Base-by-base conservation (phyloP, 2,113 vertebrate genomes). In the Phocoena sinus region DNA sequence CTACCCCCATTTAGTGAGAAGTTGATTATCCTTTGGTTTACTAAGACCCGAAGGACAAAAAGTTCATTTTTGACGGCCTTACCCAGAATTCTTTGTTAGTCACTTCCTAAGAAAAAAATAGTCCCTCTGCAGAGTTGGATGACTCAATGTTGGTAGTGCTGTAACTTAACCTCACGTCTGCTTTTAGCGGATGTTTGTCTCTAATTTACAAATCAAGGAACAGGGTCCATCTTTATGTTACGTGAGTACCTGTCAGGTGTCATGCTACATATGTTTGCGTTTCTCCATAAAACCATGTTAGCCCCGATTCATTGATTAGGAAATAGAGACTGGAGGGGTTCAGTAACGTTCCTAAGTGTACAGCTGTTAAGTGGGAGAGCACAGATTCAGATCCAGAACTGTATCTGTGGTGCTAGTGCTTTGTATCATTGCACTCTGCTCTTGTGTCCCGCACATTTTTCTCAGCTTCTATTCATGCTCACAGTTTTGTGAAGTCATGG, bases 391-490 rank as follows among this genome's bases (percentile, higher is more conserved):
- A 20, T 86, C 50, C 11, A 31, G 8, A 50, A 31, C 31, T 68
- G 15, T 47, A 0, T 47, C 33, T 26, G 28, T 28, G 3, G 11
- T 53, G n/a, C n/a, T 7, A 20, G 0, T 47, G 50, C n/a, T 25
- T 21, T 36, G 6, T 89, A 38, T 47, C 8, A 7, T 6, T 33
- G 58, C 25, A 6, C 6, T 60, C 21, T 81, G 44, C 74, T 73
- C 2, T 58, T 36, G 33, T 81, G 44, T 1, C 53, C 20, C 28
- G 28, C 33, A 33, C 17, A 2, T 63, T 93, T 84, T 77, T 28
- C 17, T 20, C 23, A 58, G 44, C 17, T 23, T 33, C 31, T 33
- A 15, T 84, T 36, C 31, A 5, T 65, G 73, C 25, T 81, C 18
- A 58, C 4, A 84, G 5, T 60, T 86, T 58, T 81, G 4, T 38